Evolutionary conservation across 2,888 invertebrate genomes (phyloP).

Genomic region (Osmoderma eremita): DNA sequence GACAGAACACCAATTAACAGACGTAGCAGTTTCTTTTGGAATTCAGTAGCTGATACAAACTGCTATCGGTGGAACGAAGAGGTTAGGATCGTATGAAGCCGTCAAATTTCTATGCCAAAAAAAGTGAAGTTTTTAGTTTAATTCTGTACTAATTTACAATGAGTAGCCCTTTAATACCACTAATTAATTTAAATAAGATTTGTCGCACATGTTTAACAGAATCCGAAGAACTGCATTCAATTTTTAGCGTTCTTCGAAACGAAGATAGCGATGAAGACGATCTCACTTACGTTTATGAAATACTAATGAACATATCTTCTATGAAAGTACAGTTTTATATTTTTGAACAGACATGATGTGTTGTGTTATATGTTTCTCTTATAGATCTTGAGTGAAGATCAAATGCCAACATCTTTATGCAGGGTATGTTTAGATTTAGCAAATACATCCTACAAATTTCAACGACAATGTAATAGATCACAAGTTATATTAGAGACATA

Average conservation of each 20-base stretch:
- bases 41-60: too few relatives aligned
- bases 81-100: too few relatives aligned
- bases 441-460: constrained; percentile 52
- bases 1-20: too few relatives aligned
- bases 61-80: too few relatives aligned
- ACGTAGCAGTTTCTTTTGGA: too few relatives aligned
- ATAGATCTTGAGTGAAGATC: constrained; percentile 52
- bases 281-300: constrained; percentile 51
- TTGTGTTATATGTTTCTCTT: constrained; percentile 28
- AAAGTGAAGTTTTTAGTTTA: too few relatives aligned
- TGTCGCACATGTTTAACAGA: constrained; percentile 53
- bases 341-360: not conserved
- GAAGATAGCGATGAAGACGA: constrained; percentile 49
- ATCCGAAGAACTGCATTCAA: constrained; percentile 53
- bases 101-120: too few relatives aligned
- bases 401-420: constrained; percentile 53
- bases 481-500: constrained; percentile 51
- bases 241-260: constrained; percentile 51
- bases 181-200: constrained; percentile 51
- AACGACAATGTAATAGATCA: constrained; percentile 53
- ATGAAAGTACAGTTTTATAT: constrained; percentile 47
- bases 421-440: constrained; percentile 52
- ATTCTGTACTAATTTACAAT: not conserved
- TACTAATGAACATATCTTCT: constrained; percentile 52
- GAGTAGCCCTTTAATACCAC: constrained; percentile 27